These are phyloP conservation scores for Campoplex nolae DNA, from an alignment of 2,888 invertebrate species.

Conservation along the genomic window DNA sequence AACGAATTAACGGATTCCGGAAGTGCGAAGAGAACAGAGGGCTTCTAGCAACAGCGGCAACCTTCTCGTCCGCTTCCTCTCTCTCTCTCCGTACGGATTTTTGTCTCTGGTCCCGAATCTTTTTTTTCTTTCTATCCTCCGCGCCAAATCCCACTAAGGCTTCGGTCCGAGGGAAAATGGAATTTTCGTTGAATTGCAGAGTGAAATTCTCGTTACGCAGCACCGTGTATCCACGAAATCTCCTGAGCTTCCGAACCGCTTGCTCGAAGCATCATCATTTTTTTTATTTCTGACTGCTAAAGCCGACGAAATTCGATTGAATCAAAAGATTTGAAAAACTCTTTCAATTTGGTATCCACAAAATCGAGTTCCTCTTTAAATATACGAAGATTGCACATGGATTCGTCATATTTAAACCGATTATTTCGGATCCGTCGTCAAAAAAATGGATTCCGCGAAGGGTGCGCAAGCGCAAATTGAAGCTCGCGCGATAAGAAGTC, in stretches of 20 bases:
- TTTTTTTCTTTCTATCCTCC: not conserved
- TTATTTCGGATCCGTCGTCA: constrained; percentile 2
- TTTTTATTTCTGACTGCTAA: not conserved
- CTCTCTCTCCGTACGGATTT: not conserved
- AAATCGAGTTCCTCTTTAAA: too few species aligned
- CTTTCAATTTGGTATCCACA: not conserved
- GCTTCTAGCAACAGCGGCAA: constrained; percentile 24
- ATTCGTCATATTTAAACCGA: not conserved
- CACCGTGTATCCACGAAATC: not conserved
- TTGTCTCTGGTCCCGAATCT: not conserved
- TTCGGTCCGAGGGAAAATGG: not conserved
- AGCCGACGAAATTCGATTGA: not conserved
- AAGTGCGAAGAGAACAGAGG: constrained; percentile 38
- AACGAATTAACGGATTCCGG: constrained; percentile 64
- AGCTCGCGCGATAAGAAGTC: constrained; percentile 49
- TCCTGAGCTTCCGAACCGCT: not conserved
- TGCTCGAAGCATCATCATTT: not conserved
- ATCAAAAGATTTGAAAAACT: not conserved
- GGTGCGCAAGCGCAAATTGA: constrained; percentile 13
- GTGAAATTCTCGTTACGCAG: not conserved
- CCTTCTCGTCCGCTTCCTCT: not conserved
- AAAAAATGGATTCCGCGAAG: constrained; percentile 16
- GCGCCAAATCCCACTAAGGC: not conserved
- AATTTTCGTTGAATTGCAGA: not conserved
- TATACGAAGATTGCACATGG: too few species aligned